These are phyloP conservation scores for Luscinia luscinia DNA, from an alignment of 2,797 vertebrate species.

Conservation along the genomic window DNA sequence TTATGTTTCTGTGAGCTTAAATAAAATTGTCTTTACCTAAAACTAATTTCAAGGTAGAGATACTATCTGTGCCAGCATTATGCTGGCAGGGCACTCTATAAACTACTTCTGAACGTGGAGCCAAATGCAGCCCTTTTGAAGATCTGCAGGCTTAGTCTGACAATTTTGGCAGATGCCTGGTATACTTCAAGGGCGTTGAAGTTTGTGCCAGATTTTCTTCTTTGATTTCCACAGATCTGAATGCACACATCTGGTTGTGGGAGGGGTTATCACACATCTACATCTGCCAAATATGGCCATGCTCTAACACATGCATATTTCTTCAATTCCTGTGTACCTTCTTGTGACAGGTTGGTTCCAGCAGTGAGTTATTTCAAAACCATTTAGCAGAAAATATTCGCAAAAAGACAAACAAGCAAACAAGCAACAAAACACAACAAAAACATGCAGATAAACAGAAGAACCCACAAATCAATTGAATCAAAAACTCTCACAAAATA, in stretches of 20 bases:
- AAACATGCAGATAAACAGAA: rapidly evolving
- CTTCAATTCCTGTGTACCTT: neutral
- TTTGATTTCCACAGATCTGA: slow-evolving; percentile 70
- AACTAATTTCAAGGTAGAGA: slow-evolving; percentile 59
- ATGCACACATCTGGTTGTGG: slow-evolving; percentile 66
- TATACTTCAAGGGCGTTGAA: slow-evolving; percentile 51
- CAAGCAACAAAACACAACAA: neutral
- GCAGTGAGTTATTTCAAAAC: neutral
- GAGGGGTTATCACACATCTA: slow-evolving; percentile 48
- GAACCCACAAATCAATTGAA: rapidly evolving
- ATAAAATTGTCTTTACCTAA: slow-evolving; percentile 51
- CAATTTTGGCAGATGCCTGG: slow-evolving; percentile 57
- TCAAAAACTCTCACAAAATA: neutral
- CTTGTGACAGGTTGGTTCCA: neutral
- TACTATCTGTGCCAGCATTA: slow-evolving; percentile 17
- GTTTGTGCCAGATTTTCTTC: slow-evolving; percentile 59
- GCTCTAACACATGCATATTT: neutral
- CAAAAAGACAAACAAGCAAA: rapidly evolving
- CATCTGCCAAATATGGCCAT: slow-evolving; percentile 35
- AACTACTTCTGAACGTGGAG: slow-evolving; percentile 28
- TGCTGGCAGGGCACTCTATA: slow-evolving; percentile 20
- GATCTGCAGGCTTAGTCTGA: slow-evolving; percentile 60
- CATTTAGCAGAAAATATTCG: neutral
- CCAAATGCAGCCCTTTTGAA: slow-evolving; percentile 68
- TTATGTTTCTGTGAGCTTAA: slow-evolving; percentile 22